phyloP scores from a whole-genome alignment of 2,888 invertebrate genomes.

The Synanthedon formicaeformis region DNA sequence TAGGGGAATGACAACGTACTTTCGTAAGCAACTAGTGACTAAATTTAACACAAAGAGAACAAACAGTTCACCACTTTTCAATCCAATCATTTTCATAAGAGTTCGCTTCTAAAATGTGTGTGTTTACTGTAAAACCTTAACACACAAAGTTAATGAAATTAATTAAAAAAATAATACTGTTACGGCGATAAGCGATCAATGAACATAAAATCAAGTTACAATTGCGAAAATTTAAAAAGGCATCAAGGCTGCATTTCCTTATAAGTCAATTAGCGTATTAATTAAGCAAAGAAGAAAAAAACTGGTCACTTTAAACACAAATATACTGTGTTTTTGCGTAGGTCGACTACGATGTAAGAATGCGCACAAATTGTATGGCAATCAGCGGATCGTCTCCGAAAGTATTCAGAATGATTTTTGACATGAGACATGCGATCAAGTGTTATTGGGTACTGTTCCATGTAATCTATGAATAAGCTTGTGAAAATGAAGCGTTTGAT shows the following conservation, averaged over 20 bases:
- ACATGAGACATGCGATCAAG: no score
- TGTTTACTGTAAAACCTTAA: no score
- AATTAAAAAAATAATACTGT: no score
- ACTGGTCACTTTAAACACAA: not conserved
- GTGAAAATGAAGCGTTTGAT: slow-evolving; percentile 13
- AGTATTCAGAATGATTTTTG: no score
- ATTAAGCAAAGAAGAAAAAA: not conserved
- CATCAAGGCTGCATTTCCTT: slow-evolving; percentile 17
- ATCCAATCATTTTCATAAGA: no score
- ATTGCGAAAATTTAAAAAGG: slow-evolving; percentile 10
- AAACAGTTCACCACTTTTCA: no score
- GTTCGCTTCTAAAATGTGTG: no score
- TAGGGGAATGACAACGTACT: slow-evolving; percentile 30
- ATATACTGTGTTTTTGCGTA: slow-evolving; percentile 21
- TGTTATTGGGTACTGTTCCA: not conserved
- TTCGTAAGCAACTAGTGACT: slow-evolving; percentile 12
- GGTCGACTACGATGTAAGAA: slow-evolving; percentile 37
- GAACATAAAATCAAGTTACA: slow-evolving; percentile 5
- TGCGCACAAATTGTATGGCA: slow-evolving; percentile 24
- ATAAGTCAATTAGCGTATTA: not conserved
- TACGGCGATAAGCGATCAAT: not conserved
- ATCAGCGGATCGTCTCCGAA: slow-evolving; percentile 7
- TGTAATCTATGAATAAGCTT: not conserved
- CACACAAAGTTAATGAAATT: no score
- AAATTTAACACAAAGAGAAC: not conserved